Conservation (phyloP, 35 echinoderm and acorn worm genomes). For the Anneissia japonica region DNA sequence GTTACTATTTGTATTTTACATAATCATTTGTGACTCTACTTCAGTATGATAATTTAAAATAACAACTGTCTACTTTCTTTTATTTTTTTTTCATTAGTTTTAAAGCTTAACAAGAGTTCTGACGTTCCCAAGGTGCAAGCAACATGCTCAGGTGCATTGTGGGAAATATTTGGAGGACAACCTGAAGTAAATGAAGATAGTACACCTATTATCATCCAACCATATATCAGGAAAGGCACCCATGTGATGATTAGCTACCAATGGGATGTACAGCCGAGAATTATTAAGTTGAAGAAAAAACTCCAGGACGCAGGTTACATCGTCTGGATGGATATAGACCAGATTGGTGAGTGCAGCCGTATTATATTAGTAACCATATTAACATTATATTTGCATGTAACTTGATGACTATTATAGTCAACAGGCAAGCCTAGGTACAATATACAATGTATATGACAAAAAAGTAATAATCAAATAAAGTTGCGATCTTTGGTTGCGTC, state of each 20-base stretch:
- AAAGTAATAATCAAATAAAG: too few relatives aligned
- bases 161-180: slow-evolving; percentile 41
- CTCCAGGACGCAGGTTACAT: slow-evolving; percentile 56
- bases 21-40: not conserved
- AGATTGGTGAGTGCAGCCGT: slow-evolving; percentile 78
- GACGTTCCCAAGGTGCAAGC: slow-evolving; percentile 13
- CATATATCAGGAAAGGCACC: not conserved
- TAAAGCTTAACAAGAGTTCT: slow-evolving; percentile 20
- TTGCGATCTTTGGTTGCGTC: too few relatives aligned
- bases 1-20: not conserved
- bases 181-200: not conserved
- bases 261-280: slow-evolving; percentile 78
- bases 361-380: too few relatives aligned
- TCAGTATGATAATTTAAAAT: not conserved
- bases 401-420: too few relatives aligned
- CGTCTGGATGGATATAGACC: slow-evolving; percentile 97
- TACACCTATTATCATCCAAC: not conserved
- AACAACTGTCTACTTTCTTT: not conserved
- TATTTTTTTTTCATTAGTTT: not conserved
- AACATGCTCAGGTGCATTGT: slow-evolving; percentile 78
- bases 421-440: too few relatives aligned
- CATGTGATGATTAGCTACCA: slow-evolving; percentile 99
- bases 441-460: too few relatives aligned
- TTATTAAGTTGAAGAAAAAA: slow-evolving; percentile 59
- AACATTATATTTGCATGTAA: too few relatives aligned